Conservation (phyloP, 2,797 vertebrate genomes). For the Clarias laeviceps region DNA sequence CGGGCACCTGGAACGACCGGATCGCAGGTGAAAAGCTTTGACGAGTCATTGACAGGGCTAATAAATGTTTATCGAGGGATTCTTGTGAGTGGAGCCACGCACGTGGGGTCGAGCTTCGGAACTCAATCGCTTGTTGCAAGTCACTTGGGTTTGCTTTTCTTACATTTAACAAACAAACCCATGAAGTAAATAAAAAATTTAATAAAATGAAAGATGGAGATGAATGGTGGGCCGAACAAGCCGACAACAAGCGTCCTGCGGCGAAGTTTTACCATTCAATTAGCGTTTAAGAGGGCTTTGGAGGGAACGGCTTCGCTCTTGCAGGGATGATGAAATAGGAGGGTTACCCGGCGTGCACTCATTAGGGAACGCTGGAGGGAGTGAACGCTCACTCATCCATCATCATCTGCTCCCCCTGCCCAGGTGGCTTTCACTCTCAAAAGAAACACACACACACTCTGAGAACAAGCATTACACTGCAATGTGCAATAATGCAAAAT, state of each 20-base stretch:
- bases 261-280: slow-evolving; percentile 81
- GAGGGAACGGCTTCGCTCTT: slow-evolving; percentile 72
- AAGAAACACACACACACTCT: neutral
- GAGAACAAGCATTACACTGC: neutral
- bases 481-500: slow-evolving; percentile 12
- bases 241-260: slow-evolving; percentile 77
- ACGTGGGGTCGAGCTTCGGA: neutral
- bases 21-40: neutral
- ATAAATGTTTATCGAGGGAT: slow-evolving; percentile 15
- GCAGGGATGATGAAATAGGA: slow-evolving; percentile 76
- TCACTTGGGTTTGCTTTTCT: slow-evolving; percentile 57
- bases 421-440: slow-evolving; percentile 66
- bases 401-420: slow-evolving; percentile 64
- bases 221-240: slow-evolving; percentile 78
- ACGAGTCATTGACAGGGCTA: slow-evolving; percentile 17
- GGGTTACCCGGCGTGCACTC: slow-evolving; percentile 71
- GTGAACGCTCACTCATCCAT: slow-evolving; percentile 71
- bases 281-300: slow-evolving; percentile 79
- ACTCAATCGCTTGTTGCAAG: neutral
- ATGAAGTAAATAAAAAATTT: slow-evolving; percentile 48
- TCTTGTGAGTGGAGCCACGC: neutral
- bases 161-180: slow-evolving; percentile 59
- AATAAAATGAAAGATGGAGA: slow-evolving; percentile 75
- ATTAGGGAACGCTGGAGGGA: slow-evolving; percentile 73
- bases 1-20: neutral